These are phyloP conservation scores for Anableps anableps DNA, from an alignment of 2,797 vertebrate species.

Conservation along the genomic window DNA sequence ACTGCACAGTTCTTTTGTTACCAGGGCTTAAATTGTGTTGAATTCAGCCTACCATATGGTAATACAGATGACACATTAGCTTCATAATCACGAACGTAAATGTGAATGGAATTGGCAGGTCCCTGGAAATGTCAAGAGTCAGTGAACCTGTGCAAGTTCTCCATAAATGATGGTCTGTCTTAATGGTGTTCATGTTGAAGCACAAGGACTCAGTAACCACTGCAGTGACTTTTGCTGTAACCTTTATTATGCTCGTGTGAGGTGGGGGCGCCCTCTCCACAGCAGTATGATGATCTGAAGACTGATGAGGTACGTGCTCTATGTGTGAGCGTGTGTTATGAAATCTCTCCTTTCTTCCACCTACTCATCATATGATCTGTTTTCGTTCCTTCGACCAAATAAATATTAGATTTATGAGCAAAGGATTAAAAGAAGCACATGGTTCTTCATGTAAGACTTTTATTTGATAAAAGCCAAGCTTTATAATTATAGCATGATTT, in stretches of 20 bases:
- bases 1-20: slow-evolving; percentile 82
- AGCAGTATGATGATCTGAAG: slow-evolving; percentile 98
- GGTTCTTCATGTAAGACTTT: not conserved
- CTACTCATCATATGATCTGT: slow-evolving; percentile 31
- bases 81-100: not conserved
- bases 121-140: slow-evolving; percentile 79
- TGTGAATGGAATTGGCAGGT: slow-evolving; percentile 15
- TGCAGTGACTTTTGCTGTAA: slow-evolving; percentile 88
- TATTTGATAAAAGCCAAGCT: not conserved
- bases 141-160: slow-evolving; percentile 99
- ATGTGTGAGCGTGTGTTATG: slow-evolving; percentile 64
- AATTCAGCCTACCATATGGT: slow-evolving; percentile 19
- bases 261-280: slow-evolving; percentile 99
- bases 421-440: not conserved
- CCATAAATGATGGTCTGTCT: slow-evolving; percentile 77
- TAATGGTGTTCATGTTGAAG: slow-evolving; percentile 82
- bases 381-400: not conserved
- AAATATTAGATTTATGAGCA: not conserved
- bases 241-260: slow-evolving; percentile 82
- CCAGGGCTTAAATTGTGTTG: slow-evolving; percentile 7
- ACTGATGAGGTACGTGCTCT: slow-evolving; percentile 90
- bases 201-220: slow-evolving; percentile 87
- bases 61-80: not conserved
- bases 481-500: not conserved
- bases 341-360: slow-evolving; percentile 32